Base-by-base conservation (phyloP, 2,888 invertebrate genomes). In the Diarsia brunnea region DNA sequence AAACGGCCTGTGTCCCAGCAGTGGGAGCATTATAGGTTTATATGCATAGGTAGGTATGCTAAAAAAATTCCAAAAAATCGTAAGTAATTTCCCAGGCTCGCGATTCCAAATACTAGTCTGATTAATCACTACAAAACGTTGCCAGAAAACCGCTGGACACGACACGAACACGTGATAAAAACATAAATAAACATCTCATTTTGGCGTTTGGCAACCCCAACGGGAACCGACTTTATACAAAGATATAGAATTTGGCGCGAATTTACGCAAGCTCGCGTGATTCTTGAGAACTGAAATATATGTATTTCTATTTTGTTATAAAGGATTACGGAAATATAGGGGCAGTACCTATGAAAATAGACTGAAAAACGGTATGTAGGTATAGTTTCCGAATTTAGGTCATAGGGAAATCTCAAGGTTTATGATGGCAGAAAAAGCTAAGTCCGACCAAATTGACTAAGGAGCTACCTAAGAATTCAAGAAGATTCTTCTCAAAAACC, bases 181-280 rank as follows among this genome's bases (percentile, higher is more conserved):
- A 69, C 85, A 82, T 79, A 88, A 88, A 90, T 90, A 89, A 82
- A 84, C 73, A 55, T 70, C 75, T 82, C 73, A 75, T 87, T 89
- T 90, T 85, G 86, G 76, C 79, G 85, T 88, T 91, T 91, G 91
- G 91, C 91, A 90, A 79, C 74, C 65, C 51, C 49, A 73, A 58
- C 68, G 65, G 80, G 81, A 84, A 82, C 79, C 81, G 77, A 84
- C 84, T 86, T 84, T 80, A 84, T 14, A 71, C 75, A 51, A 70
- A 74, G 68, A 73, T 81, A 74, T 19, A 75, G 73, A 60, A 79
- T 69, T 78, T 87, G 87, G 85, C 83, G 82, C 76, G 76, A 81
- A 76, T 81, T 78, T 84, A 75, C 45, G 51, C 71, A 60, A 73
- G 27, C 64, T 75, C 58, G 66, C 64, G 38, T 82, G 73, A 83